Conservation (phyloP, 64 coral and sea anemone species). For the Montipora sp. region DNA sequence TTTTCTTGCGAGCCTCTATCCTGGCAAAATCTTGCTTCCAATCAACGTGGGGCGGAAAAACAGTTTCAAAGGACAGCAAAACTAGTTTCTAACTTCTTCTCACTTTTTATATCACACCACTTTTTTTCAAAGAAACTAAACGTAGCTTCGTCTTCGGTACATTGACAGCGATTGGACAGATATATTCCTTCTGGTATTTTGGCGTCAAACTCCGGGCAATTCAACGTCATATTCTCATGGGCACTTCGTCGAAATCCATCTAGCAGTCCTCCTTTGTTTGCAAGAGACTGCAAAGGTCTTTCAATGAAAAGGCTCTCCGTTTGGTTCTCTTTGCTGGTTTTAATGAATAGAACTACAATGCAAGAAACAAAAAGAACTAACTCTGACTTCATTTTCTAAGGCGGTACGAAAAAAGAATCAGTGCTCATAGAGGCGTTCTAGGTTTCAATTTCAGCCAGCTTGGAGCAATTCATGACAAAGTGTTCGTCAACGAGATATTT, state of each 20-base stretch:
- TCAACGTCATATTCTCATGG: neutral
- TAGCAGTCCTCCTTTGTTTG: neutral
- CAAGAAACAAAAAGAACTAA: neutral
- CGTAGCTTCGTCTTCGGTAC: neutral
- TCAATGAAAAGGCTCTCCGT: neutral
- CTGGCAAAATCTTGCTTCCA: too few species aligned
- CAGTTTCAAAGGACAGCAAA: too few species aligned
- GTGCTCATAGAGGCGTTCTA: neutral
- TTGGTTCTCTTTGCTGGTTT: neutral
- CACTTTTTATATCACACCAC: neutral
- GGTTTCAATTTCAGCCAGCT: neutral
- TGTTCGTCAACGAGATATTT: neutral
- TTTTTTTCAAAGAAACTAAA: slow-evolving; percentile 9
- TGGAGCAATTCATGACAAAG: neutral
- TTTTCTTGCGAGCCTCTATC: too few species aligned
- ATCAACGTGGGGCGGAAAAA: too few species aligned
- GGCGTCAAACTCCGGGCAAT: neutral
- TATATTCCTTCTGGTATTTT: neutral
- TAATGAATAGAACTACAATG: neutral
- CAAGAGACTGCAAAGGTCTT: neutral
- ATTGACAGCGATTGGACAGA: neutral
- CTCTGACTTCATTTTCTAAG: neutral
- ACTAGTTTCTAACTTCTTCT: too few species aligned
- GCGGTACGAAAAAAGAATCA: neutral
- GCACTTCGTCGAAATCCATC: neutral